These are phyloP conservation scores for Drosophila eohydei DNA, from an alignment of 2,888 invertebrate genomes.

Conservation along the genomic window DNA sequence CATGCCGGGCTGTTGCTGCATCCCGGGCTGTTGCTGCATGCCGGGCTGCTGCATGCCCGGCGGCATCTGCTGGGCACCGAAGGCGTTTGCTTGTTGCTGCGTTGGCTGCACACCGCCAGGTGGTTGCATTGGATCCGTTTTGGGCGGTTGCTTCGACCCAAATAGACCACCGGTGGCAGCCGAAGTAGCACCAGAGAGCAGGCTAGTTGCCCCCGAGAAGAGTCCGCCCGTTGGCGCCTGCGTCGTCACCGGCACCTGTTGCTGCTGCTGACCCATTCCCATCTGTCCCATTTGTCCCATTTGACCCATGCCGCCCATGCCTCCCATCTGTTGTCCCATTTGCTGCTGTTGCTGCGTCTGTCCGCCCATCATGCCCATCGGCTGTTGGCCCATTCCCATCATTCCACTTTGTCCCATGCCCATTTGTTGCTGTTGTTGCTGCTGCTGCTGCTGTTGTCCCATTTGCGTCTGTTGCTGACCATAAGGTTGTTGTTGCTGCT, in stretches of 20 bases:
- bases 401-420: slow-evolving; percentile 69
- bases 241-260: slow-evolving; percentile 83
- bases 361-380: slow-evolving; percentile 78
- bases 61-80: slow-evolving; percentile 81
- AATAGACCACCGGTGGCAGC: slow-evolving; percentile 85
- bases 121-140: slow-evolving; percentile 86
- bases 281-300: slow-evolving; percentile 42
- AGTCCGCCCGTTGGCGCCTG: slow-evolving; percentile 84
- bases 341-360: slow-evolving; percentile 77
- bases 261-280: slow-evolving; percentile 73
- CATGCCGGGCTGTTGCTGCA: slow-evolving; percentile 62
- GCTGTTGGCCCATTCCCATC: slow-evolving; percentile 61
- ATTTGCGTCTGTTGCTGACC: slow-evolving; percentile 82
- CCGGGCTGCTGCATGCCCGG: slow-evolving; percentile 56
- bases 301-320: slow-evolving; percentile 73
- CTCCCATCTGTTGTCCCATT: slow-evolving; percentile 68
- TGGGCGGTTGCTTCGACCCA: slow-evolving; percentile 85
- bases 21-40: slow-evolving; percentile 7
- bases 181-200: slow-evolving; percentile 85
- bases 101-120: slow-evolving; percentile 84
- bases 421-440: slow-evolving; percentile 79
- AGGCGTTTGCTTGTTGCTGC: slow-evolving; percentile 84
- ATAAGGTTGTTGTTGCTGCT: slow-evolving; percentile 79
- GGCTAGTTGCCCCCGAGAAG: slow-evolving; percentile 85
- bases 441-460: slow-evolving; percentile 72